Base-by-base conservation (phyloP, 2,888 invertebrate species). In the Steinernema carpocapsae region DNA sequence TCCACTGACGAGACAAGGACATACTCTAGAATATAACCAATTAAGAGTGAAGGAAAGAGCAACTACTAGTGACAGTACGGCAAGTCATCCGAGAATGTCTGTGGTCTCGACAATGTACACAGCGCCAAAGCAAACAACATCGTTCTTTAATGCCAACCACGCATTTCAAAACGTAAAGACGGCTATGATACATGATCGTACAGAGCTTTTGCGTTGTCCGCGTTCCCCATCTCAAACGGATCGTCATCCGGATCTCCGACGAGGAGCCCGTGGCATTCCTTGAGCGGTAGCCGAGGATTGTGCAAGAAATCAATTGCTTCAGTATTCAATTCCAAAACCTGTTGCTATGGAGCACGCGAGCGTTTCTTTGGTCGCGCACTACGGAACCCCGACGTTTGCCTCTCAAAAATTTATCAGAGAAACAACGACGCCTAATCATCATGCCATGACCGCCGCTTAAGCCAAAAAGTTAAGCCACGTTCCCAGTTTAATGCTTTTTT, bases 41-140 rank as follows among this genome's bases (percentile, higher is more conserved):
- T 64, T 26, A 17, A 14, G 22, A 14, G 14, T 64, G 19, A 52
- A 24, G 24, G 3, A 24, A 22, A 22, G 22, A 22, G 24, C 19
- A 52, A 52, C 17, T 32, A 32, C 64, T 64, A 32, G 7, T 29
- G 64, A 64, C 32, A 64, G 29, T 32, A 29, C 64, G 64, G 64
- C 64, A 64, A 64, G 64, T 64, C 64, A 64, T 64, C 29, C 64
- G 64, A 64, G 64, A 64, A 64, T 64, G 64, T 64, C 64, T 64
- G 64, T 32, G 17, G 64, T 26, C 64, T n/a, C 64, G 64, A 64
- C 64, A 64, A 64, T 32, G 64, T 64, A 64, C 64, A 64, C 64
- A 64, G 29, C 64, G 14, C 64, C 24, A 64, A 64, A 32, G 64
- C 64, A 64, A 64, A 64, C 64, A 64, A 64, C 17, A 1, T 64